phyloP scores from a whole-genome alignment of 2,797 vertebrate species.

The Champsocephalus gunnari region DNA sequence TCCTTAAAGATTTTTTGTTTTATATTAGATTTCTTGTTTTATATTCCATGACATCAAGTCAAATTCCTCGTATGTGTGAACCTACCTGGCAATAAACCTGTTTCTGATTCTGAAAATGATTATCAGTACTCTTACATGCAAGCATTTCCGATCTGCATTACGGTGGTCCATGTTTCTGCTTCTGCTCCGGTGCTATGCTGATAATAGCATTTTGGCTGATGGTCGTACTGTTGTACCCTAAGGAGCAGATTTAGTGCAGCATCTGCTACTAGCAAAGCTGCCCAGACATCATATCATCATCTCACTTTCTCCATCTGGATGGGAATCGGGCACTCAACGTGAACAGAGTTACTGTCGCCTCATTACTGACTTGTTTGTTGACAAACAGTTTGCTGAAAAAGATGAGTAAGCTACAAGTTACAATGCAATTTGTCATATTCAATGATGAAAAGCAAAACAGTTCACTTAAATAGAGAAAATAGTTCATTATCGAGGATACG shows the following conservation, averaged over 20 bases:
- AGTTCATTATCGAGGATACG: not conserved
- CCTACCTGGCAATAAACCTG: too few relatives aligned
- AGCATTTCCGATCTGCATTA: not conserved
- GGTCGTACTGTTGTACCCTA: conserved; percentile 29
- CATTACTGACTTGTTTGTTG: not conserved
- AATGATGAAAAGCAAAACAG: not conserved
- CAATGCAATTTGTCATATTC: too few relatives aligned
- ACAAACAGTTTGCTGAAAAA: not conserved
- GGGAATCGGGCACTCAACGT: conserved; percentile 3
- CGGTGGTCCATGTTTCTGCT: not conserved
- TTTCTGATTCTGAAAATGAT: too few relatives aligned
- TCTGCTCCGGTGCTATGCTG: not conserved
- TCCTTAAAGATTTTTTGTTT: too few relatives aligned
- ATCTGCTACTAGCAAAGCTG: conserved; percentile 32
- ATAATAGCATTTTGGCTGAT: conserved; percentile 16
- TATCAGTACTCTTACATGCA: not conserved
- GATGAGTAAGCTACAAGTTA: not conserved
- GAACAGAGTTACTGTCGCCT: not conserved
- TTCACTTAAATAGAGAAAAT: not conserved
- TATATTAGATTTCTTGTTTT: too few relatives aligned
- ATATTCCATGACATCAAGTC: too few relatives aligned
- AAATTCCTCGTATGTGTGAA: too few relatives aligned
- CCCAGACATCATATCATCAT: not conserved
- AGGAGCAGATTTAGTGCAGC: conserved; percentile 34
- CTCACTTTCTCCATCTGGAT: conserved; percentile 21